Percentiles rank a stretch among this genome's conserved stretches.
These are phyloP conservation scores for Ageneiosus marmoratus DNA, from an alignment of 2,113 vertebrate species.

Conservation along the genomic window DNA sequence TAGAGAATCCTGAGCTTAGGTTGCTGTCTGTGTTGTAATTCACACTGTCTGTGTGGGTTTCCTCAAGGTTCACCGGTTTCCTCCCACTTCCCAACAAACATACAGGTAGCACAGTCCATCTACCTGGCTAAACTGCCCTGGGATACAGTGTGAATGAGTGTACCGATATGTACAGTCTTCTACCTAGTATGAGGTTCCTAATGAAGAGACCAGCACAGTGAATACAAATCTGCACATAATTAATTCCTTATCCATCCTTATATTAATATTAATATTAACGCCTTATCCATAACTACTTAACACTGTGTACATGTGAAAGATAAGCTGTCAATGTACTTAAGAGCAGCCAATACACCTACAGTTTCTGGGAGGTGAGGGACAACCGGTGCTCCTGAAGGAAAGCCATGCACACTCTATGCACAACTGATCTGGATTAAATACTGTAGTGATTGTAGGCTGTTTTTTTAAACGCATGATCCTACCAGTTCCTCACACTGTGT, in stretches of 20 bases:
- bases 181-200: no score
- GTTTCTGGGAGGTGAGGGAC: not conserved
- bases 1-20: not conserved
- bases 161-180: not conserved
- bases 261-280: no score
- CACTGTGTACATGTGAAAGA: not conserved
- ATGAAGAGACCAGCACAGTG: not conserved
- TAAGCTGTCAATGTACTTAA: not conserved
- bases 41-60: no score
- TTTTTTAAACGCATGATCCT: constrained; percentile 49
- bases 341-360: not conserved
- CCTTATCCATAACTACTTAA: not conserved
- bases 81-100: not conserved
- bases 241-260: not conserved
- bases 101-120: no score
- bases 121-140: not conserved
- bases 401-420: not conserved
- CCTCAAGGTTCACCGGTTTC: not conserved
- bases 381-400: not conserved
- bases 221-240: not conserved
- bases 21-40: not conserved
- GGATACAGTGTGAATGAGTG: not conserved
- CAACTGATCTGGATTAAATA: not conserved
- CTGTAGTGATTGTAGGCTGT: not conserved
- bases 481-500: constrained; percentile 91